A percentile compares a stretch with the other conserved stretches of the same genome.
Evolutionary conservation across 2,888 invertebrate species (phyloP).

Genomic region (Polydrusus cervinus): DNA sequence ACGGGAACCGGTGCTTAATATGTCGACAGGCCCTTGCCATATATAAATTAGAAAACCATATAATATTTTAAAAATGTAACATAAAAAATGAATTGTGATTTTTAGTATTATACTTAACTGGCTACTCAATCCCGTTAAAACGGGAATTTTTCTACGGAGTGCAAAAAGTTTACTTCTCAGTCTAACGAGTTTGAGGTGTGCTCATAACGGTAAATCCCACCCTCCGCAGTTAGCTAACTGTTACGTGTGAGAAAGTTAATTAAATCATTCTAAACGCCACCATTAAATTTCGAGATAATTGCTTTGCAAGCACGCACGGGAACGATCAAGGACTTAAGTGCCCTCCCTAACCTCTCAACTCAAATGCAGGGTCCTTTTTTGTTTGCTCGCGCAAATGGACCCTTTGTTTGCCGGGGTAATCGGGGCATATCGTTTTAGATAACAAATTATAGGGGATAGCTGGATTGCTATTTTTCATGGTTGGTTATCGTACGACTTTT

Average conservation of each 20-base stretch:
- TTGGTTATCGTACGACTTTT: not conserved
- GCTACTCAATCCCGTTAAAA: too few species aligned
- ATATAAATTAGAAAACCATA: too few species aligned
- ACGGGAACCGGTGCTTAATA: too few species aligned
- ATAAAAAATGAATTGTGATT: too few species aligned
- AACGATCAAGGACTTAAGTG: constrained; percentile 15
- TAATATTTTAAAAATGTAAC: too few species aligned
- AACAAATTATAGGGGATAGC: constrained; percentile 1
- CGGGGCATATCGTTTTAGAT: not conserved
- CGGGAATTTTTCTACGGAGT: too few species aligned
- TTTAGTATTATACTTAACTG: too few species aligned
- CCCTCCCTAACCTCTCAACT: constrained; percentile 9
- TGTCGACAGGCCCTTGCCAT: too few species aligned
- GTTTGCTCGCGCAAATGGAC: constrained; percentile 1
- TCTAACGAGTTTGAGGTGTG: too few species aligned
- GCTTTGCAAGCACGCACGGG: not conserved
- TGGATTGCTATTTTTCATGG: not conserved
- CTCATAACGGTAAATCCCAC: too few species aligned
- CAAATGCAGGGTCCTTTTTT: constrained; percentile 6
- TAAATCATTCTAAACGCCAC: constrained; percentile 4
- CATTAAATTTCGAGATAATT: constrained; percentile 1
- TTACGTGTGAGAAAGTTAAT: not conserved
- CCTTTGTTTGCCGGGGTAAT: constrained; percentile 11
- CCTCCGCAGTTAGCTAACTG: too few species aligned
- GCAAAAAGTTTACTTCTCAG: too few species aligned